Conservation (phyloP, 2,888 invertebrate species). For the Eristalis pertinax region DNA sequence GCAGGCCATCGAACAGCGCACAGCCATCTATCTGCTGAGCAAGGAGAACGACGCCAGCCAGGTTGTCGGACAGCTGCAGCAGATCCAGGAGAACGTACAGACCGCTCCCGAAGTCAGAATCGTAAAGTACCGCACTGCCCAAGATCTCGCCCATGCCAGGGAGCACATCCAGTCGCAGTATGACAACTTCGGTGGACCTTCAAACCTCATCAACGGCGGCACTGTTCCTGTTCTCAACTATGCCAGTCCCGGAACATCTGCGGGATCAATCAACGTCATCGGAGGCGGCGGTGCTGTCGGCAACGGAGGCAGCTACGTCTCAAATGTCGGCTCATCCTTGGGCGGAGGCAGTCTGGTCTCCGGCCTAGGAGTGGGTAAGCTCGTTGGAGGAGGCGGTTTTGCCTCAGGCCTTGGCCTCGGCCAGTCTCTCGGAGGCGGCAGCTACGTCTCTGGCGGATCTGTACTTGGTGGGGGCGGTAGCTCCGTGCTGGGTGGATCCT, state of each 20-base stretch:
- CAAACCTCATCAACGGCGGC: conserved; percentile 69
- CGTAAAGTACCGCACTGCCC: conserved; percentile 74
- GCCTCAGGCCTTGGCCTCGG: neutral
- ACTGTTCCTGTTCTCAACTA: conserved; percentile 76
- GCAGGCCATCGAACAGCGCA: conserved; percentile 78
- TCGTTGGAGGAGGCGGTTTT: too few relatives aligned
- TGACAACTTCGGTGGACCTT: conserved; percentile 67
- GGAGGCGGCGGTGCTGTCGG: neutral
- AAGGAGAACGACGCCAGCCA: conserved; percentile 77
- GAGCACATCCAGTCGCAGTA: conserved; percentile 73
- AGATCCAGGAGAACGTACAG: conserved; percentile 69
- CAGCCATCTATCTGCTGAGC: conserved; percentile 79
- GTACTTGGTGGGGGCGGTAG: neutral
- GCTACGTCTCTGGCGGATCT: neutral
- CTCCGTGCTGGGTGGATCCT: neutral
- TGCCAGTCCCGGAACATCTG: conserved; percentile 48
- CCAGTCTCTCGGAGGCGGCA: neutral
- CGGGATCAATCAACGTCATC: neutral
- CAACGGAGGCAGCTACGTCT: neutral
- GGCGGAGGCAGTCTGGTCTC: neutral
- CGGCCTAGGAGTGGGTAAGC: too few relatives aligned
- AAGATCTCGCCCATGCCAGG: conserved; percentile 73
- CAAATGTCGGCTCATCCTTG: too few relatives aligned
- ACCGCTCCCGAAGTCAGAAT: conserved; percentile 74
- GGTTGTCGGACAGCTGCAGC: conserved; percentile 75